These are phyloP conservation scores for Cavia aperea DNA, from an alignment of 2,113 vertebrate genomes.

Conservation along the genomic window DNA sequence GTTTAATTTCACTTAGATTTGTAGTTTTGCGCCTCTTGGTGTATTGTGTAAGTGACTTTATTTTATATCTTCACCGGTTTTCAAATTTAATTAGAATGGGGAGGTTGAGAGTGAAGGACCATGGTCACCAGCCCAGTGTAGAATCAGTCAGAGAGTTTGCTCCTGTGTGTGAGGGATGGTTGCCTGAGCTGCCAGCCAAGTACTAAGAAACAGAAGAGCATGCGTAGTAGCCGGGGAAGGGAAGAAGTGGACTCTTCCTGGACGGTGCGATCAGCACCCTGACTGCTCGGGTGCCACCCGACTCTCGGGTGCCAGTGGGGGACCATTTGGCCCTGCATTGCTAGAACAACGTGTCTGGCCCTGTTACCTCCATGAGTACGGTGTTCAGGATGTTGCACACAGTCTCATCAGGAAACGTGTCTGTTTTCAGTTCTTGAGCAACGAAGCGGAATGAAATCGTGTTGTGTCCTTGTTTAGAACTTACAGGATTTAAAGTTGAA, in stretches of 20 bases:
- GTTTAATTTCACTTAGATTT: neutral
- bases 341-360: neutral
- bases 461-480: neutral
- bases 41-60: neutral
- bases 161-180: neutral
- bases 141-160: neutral
- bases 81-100: neutral
- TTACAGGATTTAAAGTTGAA: neutral
- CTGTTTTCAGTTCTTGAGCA: neutral
- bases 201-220: neutral
- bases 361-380: neutral
- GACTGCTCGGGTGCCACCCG: neutral
- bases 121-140: too few species aligned
- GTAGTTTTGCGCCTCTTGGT: neutral
- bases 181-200: neutral
- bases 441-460: neutral
- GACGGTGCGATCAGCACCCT: neutral
- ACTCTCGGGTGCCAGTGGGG: too few species aligned
- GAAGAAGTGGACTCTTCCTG: neutral
- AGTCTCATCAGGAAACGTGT: neutral
- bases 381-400: neutral
- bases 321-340: rapidly evolving
- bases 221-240: neutral
- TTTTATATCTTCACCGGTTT: neutral
- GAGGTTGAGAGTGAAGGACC: neutral